These are phyloP conservation scores for Ernsta delagoae DNA, from an alignment of 2,888 invertebrate species.

Conservation along the genomic window DNA sequence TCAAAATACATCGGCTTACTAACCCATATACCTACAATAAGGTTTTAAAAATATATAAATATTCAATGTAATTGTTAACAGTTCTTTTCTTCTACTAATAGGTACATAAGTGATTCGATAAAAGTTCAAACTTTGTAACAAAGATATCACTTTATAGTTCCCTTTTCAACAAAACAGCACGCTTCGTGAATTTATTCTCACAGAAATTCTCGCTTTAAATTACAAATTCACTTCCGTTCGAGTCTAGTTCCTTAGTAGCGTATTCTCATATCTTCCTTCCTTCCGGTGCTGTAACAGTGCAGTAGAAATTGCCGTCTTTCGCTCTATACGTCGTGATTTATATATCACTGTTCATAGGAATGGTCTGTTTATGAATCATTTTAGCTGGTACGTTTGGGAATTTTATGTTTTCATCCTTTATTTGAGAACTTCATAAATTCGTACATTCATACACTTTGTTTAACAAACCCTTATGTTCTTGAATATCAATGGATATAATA, in stretches of 20 bases:
- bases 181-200: slow-evolving; percentile 1
- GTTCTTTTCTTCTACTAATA: no score
- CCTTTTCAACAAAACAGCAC: not conserved
- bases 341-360: slow-evolving; percentile 52
- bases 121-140: not conserved
- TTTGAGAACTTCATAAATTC: not conserved
- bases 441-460: not conserved
- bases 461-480: not conserved
- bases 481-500: not conserved
- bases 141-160: not conserved
- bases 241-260: slow-evolving; percentile 27
- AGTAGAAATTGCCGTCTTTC: slow-evolving; percentile 58
- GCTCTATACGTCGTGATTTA: slow-evolving; percentile 61
- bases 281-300: slow-evolving; percentile 39
- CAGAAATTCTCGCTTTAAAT: slow-evolving; percentile 12
- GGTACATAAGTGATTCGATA: no score
- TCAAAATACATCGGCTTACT: no score
- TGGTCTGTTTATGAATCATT: slow-evolving; percentile 37
- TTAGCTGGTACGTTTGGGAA: slow-evolving; percentile 3
- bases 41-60: no score
- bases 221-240: slow-evolving; percentile 16
- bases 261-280: slow-evolving; percentile 38
- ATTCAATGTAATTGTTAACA: no score
- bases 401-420: not conserved
- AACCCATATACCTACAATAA: no score